Evolutionary conservation across 2,888 invertebrate genomes (phyloP).

Genomic region (Elegia similella): DNA sequence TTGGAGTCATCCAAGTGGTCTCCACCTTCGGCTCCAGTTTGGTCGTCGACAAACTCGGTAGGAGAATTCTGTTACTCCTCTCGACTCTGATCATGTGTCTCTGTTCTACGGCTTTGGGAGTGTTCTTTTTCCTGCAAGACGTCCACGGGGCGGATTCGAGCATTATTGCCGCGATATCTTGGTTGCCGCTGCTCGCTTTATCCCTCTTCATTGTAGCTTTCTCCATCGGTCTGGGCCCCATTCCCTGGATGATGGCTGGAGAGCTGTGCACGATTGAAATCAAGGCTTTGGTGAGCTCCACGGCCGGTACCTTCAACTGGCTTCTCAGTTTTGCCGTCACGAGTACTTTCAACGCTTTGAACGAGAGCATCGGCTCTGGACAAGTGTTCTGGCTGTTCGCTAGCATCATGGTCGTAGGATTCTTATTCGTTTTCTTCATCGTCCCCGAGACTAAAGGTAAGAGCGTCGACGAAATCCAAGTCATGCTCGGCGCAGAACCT

Average conservation of each 20-base stretch:
- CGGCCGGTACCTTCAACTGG: conserved; percentile 92
- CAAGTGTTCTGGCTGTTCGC: conserved; percentile 89
- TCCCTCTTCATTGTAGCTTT: conserved; percentile 90
- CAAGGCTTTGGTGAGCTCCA: conserved; percentile 88
- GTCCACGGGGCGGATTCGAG: conserved; percentile 45
- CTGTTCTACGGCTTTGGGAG: conserved; percentile 85
- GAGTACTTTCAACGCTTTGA: conserved; percentile 84
- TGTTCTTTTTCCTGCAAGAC: conserved; percentile 83
- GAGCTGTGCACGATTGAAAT: conserved; percentile 91
- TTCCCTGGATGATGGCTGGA: conserved; percentile 92
- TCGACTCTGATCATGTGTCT: conserved; percentile 88
- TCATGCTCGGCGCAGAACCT: conserved; percentile 66
- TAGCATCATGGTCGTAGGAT: conserved; percentile 83
- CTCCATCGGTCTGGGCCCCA: conserved; percentile 92
- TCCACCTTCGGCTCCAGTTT: conserved; percentile 88
- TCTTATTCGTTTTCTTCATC: conserved; percentile 85
- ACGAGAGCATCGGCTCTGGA: conserved; percentile 78
- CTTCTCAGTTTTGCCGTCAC: conserved; percentile 90
- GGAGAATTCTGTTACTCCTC: conserved; percentile 87
- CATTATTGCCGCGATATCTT: conserved; percentile 81
- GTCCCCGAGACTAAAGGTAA: conserved; percentile 87
- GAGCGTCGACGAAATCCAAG: conserved; percentile 85
- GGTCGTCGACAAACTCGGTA: conserved; percentile 90
- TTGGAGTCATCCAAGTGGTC: conserved; percentile 91
- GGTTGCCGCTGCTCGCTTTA: conserved; percentile 88